A percentile compares a stretch with the other conserved stretches of the same genome.
phyloP scores from a whole-genome alignment of 2,113 vertebrate species.

The Coregonus clupeaformis region DNA sequence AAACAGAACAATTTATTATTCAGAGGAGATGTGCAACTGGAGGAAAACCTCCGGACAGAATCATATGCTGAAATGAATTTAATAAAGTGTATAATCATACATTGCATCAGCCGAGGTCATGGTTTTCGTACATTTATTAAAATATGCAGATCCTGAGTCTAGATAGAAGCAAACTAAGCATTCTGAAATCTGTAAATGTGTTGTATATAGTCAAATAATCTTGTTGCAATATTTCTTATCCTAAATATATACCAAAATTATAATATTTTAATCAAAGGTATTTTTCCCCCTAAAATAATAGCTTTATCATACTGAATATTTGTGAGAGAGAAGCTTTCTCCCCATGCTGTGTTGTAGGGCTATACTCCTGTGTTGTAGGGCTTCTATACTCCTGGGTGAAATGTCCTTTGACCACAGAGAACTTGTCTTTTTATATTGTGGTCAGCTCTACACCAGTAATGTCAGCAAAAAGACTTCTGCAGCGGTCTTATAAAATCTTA shows the following conservation, averaged over 20 bases:
- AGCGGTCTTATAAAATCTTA: slow-evolving; percentile 25
- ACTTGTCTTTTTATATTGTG: neutral
- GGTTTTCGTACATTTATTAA: slow-evolving; percentile 52
- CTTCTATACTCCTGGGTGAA: neutral
- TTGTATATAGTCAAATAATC: neutral
- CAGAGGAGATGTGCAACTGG: neutral
- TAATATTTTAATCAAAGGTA: neutral
- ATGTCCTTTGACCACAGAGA: neutral
- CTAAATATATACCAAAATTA: neutral
- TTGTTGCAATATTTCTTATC: too few species aligned
- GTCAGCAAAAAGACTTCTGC: slow-evolving; percentile 4
- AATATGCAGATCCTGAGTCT: slow-evolving; percentile 49
- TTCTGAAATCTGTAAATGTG: slow-evolving; percentile 42
- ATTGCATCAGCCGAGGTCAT: slow-evolving; percentile 17
- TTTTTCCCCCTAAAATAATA: neutral
- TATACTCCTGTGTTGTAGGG: neutral
- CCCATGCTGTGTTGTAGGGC: neutral
- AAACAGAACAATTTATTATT: slow-evolving; percentile 35
- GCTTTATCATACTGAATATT: neutral
- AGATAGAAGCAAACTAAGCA: slow-evolving; percentile 31
- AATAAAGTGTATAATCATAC: slow-evolving; percentile 16
- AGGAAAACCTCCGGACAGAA: slow-evolving; percentile 10
- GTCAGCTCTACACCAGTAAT: neutral
- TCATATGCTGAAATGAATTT: slow-evolving; percentile 11
- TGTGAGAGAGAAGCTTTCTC: neutral